These are phyloP conservation scores for Carassius gibelio DNA, from an alignment of 2,113 vertebrate genomes.

Conservation along the genomic window DNA sequence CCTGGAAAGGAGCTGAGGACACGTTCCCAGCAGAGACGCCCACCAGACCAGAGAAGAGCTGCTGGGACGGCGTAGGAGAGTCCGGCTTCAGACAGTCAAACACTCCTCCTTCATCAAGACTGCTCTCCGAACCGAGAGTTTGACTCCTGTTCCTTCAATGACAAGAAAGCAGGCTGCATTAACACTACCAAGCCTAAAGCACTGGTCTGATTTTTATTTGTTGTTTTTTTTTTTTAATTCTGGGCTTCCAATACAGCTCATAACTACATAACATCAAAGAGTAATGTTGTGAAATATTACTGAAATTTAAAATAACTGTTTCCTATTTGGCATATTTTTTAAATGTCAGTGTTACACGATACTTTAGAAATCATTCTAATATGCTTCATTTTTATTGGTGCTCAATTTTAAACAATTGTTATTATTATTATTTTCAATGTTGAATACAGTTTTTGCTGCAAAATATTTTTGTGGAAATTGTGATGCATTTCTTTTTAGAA, in stretches of 20 bases:
- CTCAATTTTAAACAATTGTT: no score
- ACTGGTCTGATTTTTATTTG: neutral
- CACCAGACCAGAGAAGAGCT: conserved; percentile 88
- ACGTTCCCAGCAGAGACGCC: conserved; percentile 81
- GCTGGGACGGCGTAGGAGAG: conserved; percentile 79
- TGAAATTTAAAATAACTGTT: no score
- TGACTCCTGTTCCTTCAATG: conserved; percentile 86
- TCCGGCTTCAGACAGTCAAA: conserved; percentile 94
- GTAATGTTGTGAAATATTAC: no score
- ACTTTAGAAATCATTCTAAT: no score
- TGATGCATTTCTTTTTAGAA: no score
- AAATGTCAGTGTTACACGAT: no score
- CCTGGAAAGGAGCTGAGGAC: conserved; percentile 82
- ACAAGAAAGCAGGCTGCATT: neutral
- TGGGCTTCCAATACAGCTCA: neutral
- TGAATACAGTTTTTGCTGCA: no score
- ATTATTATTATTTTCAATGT: no score
- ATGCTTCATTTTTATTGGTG: no score
- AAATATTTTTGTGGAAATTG: no score
- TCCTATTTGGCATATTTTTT: no score
- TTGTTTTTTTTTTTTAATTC: neutral
- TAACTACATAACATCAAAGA: neutral
- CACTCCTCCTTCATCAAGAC: conserved; percentile 88
- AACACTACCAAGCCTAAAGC: neutral
- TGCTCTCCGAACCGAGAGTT: conserved; percentile 87